phyloP scores from a whole-genome alignment of 1,140 invertebrate genomes.

The Conus ventricosus region DNA sequence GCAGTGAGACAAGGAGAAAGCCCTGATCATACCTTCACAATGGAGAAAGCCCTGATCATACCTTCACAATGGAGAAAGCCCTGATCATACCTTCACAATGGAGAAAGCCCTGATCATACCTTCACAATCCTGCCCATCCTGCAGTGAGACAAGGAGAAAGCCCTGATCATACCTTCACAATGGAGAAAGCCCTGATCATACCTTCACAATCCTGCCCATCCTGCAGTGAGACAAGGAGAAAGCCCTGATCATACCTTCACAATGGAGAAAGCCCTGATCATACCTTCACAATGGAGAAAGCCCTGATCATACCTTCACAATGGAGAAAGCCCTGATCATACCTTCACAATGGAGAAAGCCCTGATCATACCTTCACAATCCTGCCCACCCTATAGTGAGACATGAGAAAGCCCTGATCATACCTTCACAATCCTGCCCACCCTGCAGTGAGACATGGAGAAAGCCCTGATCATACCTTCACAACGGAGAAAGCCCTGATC shows the following conservation, averaged over 20 bases:
- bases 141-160: too few species aligned
- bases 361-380: slow-evolving; percentile 84
- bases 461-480: slow-evolving; percentile 79
- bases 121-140: slow-evolving; percentile 94
- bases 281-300: slow-evolving; percentile 89
- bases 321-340: slow-evolving; percentile 74
- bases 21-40: slow-evolving; percentile 82
- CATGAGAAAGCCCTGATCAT: slow-evolving; percentile 20
- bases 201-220: slow-evolving; percentile 92
- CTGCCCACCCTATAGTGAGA: slow-evolving; percentile 91
- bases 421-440: slow-evolving; percentile 92
- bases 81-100: slow-evolving; percentile 84
- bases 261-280: slow-evolving; percentile 78
- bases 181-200: slow-evolving; percentile 74
- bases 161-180: slow-evolving; percentile 82
- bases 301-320: slow-evolving; percentile 82
- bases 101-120: slow-evolving; percentile 57
- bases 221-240: too few species aligned
- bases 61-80: slow-evolving; percentile 88
- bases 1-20: too few species aligned
- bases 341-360: slow-evolving; percentile 88
- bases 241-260: slow-evolving; percentile 80
- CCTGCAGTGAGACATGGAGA: too few species aligned
- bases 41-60: slow-evolving; percentile 74
- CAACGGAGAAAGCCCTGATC: slow-evolving; percentile 77